These are phyloP conservation scores for Knipowitschia caucasica DNA, from an alignment of 2,797 vertebrate species.

Conservation along the genomic window DNA sequence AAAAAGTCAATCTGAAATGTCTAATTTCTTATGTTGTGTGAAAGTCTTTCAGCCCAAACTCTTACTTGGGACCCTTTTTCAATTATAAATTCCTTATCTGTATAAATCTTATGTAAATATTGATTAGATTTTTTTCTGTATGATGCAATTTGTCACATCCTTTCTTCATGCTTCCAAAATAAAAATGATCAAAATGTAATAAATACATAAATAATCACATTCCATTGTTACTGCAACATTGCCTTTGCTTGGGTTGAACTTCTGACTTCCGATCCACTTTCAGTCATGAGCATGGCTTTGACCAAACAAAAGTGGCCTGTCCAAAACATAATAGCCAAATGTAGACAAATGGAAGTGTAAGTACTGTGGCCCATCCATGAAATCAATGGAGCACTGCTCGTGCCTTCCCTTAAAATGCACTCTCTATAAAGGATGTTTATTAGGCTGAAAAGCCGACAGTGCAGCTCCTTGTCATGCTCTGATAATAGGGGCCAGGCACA, in stretches of 20 bases:
- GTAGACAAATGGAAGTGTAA: slow-evolving; percentile 53
- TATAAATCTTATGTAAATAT: too few species aligned
- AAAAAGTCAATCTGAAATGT: background rate
- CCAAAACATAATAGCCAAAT: slow-evolving; percentile 44
- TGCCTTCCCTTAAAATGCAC: slow-evolving; percentile 52
- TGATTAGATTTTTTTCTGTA: too few species aligned
- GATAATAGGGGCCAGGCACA: slow-evolving; percentile 64
- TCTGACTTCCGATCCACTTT: background rate
- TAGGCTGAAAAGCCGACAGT: slow-evolving; percentile 69
- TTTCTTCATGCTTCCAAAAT: too few species aligned
- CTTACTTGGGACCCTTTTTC: too few species aligned
- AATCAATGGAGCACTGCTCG: slow-evolving; percentile 64
- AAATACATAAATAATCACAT: background rate
- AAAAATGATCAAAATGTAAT: too few species aligned
- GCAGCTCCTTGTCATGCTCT: slow-evolving; percentile 68
- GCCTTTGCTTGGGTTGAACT: background rate
- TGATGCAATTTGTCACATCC: too few species aligned
- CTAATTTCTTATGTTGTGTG: background rate
- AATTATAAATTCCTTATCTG: too few species aligned
- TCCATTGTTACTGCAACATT: background rate
- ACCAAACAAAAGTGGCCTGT: slow-evolving; percentile 62
- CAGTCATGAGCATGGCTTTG: slow-evolving; percentile 51
- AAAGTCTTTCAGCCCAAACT: too few species aligned
- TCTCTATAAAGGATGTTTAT: slow-evolving; percentile 73
- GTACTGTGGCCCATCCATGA: slow-evolving; percentile 48